phyloP scores from a whole-genome alignment of 2,888 invertebrate genomes.

The Sialis lutaria region DNA sequence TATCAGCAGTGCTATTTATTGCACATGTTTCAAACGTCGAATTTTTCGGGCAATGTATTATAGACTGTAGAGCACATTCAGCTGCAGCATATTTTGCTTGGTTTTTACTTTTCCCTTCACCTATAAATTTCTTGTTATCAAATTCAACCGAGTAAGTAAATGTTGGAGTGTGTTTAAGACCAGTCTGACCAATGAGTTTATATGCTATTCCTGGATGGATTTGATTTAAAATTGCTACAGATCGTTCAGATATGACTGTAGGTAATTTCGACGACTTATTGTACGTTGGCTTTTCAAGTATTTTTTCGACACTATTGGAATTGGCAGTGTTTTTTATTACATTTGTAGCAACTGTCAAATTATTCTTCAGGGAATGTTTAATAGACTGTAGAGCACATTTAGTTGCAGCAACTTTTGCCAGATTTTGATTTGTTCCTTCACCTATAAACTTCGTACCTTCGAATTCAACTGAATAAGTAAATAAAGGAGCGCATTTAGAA shows the following conservation, averaged over 20 bases:
- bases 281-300: conserved; percentile 19
- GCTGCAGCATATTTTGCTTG: no score
- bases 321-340: conserved; percentile 25
- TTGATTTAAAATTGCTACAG: no score
- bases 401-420: conserved; percentile 56
- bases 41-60: conserved; percentile 10
- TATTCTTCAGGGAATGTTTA: conserved; percentile 33
- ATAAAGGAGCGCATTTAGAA: conserved; percentile 48
- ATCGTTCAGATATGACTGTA: conserved; percentile 37
- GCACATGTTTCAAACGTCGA: conserved; percentile 18
- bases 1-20: conserved; percentile 23
- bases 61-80: no score
- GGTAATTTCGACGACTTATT: conserved; percentile 26
- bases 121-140: no score
- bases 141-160: no score
- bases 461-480: conserved; percentile 62
- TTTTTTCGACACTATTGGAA: conserved; percentile 32
- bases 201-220: conserved; percentile 21
- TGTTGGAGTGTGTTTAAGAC: no score
- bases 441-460: conserved; percentile 61
- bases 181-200: conserved; percentile 28
- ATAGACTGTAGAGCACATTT: conserved; percentile 35
- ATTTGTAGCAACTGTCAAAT: conserved; percentile 18
- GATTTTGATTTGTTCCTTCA: conserved; percentile 77
- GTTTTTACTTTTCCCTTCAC: no score